Base-by-base conservation (phyloP, 2,113 vertebrate genomes). In the Syngnathus floridae region DNA sequence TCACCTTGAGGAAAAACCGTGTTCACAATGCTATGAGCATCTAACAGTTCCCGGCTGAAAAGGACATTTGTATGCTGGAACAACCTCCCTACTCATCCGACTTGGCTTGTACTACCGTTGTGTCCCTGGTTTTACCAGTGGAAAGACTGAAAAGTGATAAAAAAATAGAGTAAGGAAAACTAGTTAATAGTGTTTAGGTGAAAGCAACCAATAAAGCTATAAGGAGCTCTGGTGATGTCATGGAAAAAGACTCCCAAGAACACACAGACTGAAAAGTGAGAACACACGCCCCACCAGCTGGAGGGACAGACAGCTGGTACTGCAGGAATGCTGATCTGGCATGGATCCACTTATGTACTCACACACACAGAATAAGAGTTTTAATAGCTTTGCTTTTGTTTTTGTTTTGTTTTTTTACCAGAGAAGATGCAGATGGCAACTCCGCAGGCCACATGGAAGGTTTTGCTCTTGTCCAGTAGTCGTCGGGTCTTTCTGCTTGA, bases 391-490 rank as follows among this genome's bases (percentile, higher is more conserved):
- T 61, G 37, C 2, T 60, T 46, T 4, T 46, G 13, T 16, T n/a
- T n/a, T n/a, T n/a, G 1, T 22, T 63, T 62, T 37, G 43, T 26
- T 4, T 60, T 69, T 74, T 90, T 80, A 97, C 95, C 94, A 85
- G 95, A 95, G 84, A 97, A 95, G 85, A 95, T 81, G 78, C 93
- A 95, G 72, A 97, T 93, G 22, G 93, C 91, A 54, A 93, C 69
- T 48, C 95, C 94, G 69, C 95, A 96, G 0, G 90, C 91, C 72
- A 94, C 92, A 19, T 97, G 95, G 66, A 97, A 95, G 69, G 93
- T 92, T 88, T 94, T 95, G 77, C 92, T 93, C 85, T 95, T 95
- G 85, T 96, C 93, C 64, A 97, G 71, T 36, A 97, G 79, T 73
- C 95, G 91, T 79, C 95, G 92, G 5, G 93, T 92, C 86, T 91